phyloP scores from a whole-genome alignment of 2,113 vertebrate species.

The Syrmaticus mikado region DNA sequence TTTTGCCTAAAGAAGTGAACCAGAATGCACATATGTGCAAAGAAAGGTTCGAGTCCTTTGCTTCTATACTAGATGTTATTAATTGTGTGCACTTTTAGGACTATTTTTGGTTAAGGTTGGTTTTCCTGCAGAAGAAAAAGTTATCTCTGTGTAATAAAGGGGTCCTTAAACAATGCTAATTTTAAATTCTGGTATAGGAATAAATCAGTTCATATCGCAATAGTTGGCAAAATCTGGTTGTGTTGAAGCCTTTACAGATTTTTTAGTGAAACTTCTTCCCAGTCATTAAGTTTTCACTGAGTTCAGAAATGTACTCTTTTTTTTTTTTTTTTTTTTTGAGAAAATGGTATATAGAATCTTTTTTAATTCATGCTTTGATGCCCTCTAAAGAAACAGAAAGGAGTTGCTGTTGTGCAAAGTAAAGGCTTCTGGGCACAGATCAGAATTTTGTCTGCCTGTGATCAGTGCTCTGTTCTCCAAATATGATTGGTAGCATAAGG shows the following conservation, averaged over 20 bases:
- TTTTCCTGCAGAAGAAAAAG: not conserved
- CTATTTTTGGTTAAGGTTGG: not conserved
- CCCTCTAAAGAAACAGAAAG: not conserved
- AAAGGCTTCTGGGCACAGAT: not conserved
- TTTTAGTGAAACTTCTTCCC: not conserved
- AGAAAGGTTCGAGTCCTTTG: not conserved
- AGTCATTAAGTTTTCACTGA: not conserved
- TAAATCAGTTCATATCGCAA: not conserved
- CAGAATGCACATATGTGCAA: rapidly evolving
- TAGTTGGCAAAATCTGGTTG: not conserved
- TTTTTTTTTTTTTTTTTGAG: not conserved
- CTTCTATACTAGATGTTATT: not conserved
- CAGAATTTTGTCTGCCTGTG: not conserved
- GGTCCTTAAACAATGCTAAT: not conserved
- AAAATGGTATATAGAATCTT: not conserved
- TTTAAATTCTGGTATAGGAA: not conserved
- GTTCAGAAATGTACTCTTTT: not conserved
- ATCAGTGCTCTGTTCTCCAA: not conserved
- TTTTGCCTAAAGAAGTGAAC: not conserved
- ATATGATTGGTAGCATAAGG: not conserved
- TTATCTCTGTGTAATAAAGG: not conserved
- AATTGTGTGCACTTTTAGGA: not conserved
- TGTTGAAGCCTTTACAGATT: not conserved
- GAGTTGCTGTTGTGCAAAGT: not conserved
- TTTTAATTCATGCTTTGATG: not conserved